Conservation (phyloP, 2,888 invertebrate species). For the Campaea margaritaria region DNA sequence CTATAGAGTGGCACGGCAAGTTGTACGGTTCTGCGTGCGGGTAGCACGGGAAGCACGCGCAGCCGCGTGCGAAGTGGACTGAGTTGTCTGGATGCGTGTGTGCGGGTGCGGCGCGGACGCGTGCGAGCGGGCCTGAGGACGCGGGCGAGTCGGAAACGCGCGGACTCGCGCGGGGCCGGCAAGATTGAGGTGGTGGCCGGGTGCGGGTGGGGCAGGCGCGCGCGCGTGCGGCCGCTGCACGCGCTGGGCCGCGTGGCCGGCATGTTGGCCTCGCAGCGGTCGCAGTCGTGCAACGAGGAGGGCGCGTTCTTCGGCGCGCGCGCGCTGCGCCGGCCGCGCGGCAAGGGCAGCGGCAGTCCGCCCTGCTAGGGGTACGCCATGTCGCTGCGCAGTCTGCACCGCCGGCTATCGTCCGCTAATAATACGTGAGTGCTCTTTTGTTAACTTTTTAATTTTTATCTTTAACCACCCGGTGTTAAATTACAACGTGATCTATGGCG, state of each 20-base stretch:
- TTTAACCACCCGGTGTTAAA: too few relatives aligned
- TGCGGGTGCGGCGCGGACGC: conserved; percentile 42
- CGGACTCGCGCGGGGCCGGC: conserved; percentile 59
- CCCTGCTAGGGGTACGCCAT: conserved; percentile 87
- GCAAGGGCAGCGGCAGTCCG: conserved; percentile 85
- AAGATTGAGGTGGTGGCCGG: conserved; percentile 83
- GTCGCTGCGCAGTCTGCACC: conserved; percentile 88
- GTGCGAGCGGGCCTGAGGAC: conserved; percentile 19
- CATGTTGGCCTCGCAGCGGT: conserved; percentile 83
- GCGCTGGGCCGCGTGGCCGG: conserved; percentile 79
- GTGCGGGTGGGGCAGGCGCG: conserved; percentile 83
- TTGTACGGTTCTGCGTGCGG: conserved; percentile 45
- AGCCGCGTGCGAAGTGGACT: conserved; percentile 29
- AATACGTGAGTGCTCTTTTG: conserved; percentile 81
- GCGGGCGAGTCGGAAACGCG: conserved; percentile 37
- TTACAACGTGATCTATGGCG: too few relatives aligned
- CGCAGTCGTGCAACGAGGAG: conserved; percentile 84
- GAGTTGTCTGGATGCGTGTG: conserved; percentile 36
- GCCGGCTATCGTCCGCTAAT: conserved; percentile 86
- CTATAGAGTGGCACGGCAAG: conserved; percentile 43
- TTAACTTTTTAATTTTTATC: not conserved
- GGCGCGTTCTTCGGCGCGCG: conserved; percentile 84
- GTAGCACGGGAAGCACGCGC: conserved; percentile 12
- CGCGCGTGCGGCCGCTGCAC: conserved; percentile 83
- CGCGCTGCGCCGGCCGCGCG: conserved; percentile 85